Conservation (phyloP, 2,888 invertebrate species). For the Idaea dimidiata region DNA sequence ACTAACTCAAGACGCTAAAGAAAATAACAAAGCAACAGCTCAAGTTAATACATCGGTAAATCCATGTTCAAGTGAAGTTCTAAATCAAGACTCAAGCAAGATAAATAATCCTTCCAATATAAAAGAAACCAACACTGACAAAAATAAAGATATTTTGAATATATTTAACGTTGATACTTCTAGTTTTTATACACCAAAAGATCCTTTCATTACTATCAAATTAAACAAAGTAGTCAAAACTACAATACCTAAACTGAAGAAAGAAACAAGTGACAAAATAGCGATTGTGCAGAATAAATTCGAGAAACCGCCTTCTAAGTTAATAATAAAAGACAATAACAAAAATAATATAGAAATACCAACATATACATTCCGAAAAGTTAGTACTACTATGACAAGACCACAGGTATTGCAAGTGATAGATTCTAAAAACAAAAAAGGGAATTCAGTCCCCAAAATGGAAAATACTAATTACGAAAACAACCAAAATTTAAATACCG, state of each 20-base stretch:
- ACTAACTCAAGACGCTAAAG: constrained; percentile 43
- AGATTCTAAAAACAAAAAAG: constrained; percentile 70
- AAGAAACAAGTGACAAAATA: constrained; percentile 60
- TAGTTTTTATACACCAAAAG: constrained; percentile 58
- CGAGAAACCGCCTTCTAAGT: constrained; percentile 65
- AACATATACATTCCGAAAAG: constrained; percentile 42
- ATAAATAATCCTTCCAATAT: constrained; percentile 20
- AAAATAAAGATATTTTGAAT: constrained; percentile 35
- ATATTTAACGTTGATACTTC: constrained; percentile 48
- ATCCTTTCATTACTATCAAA: constrained; percentile 74
- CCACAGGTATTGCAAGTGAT: constrained; percentile 83
- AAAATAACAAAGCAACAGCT: constrained; percentile 27
- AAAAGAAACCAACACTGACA: constrained; percentile 31
- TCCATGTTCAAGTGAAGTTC: constrained; percentile 18
- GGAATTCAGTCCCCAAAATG: constrained; percentile 37
- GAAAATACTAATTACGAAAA: constrained; percentile 36
- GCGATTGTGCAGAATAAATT: constrained; percentile 56
- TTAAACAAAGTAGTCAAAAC: constrained; percentile 72
- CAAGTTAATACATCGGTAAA: constrained; percentile 20
- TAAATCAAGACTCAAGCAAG: constrained; percentile 26
- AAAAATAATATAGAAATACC: constrained; percentile 40
- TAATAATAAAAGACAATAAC: constrained; percentile 66
- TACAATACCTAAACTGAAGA: constrained; percentile 67
- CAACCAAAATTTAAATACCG: constrained; percentile 17
- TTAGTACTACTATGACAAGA: constrained; percentile 77